Percentiles rank a stretch among this genome's conserved stretches.
phyloP scores from a whole-genome alignment of 2,888 invertebrate genomes.

The Netelia fuscicornis region DNA sequence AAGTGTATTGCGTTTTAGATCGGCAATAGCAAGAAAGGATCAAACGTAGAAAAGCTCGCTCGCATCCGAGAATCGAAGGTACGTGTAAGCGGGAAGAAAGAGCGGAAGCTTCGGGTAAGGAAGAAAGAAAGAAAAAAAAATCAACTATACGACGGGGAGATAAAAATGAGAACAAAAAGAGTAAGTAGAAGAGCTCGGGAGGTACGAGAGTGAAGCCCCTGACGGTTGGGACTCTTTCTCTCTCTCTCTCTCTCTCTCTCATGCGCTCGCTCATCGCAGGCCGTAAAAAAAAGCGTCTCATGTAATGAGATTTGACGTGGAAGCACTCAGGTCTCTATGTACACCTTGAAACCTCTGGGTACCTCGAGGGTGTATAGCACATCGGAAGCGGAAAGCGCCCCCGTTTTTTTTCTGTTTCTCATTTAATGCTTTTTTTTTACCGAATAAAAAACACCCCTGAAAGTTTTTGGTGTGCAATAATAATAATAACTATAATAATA shows the following conservation, averaged over 20 bases:
- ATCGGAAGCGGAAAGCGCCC: neutral
- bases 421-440: no score
- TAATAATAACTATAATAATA: neutral
- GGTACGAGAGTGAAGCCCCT: slow-evolving; percentile 59
- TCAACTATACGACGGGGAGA: slow-evolving; percentile 6
- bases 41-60: slow-evolving; percentile 72
- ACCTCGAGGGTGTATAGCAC: slow-evolving; percentile 22
- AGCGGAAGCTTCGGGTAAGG: neutral
- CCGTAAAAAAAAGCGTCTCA: slow-evolving; percentile 77
- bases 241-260: slow-evolving; percentile 15
- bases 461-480: no score
- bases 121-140: slow-evolving; percentile 24
- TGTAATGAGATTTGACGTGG: slow-evolving; percentile 82
- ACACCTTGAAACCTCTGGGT: slow-evolving; percentile 1
- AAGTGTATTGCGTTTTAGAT: slow-evolving; percentile 30
- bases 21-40: slow-evolving; percentile 26
- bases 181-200: slow-evolving; percentile 24
- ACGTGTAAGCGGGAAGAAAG: neutral
- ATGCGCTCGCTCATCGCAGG: slow-evolving; percentile 59
- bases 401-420: no score
- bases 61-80: neutral
- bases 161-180: slow-evolving; percentile 45
- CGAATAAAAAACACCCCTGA: no score
- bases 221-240: slow-evolving; percentile 2
- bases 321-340: slow-evolving; percentile 75